Percentiles rank a stretch among this genome's conserved stretches.
Evolutionary conservation across 1,140 invertebrate genomes (phyloP).

Genomic region (Drosophila carrolli): DNA sequence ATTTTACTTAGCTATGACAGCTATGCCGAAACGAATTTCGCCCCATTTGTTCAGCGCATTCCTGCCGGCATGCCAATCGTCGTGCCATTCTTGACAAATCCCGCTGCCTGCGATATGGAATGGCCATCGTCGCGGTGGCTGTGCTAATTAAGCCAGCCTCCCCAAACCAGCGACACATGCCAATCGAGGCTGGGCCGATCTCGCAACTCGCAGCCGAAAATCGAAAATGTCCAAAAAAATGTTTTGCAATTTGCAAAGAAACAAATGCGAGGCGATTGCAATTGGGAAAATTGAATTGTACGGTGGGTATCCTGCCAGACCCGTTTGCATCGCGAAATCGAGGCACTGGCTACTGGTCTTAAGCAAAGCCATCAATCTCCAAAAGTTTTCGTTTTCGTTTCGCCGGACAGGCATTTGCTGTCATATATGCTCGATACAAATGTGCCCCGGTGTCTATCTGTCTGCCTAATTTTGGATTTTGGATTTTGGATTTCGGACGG

Average conservation of each 20-base stretch:
- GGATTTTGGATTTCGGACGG: constrained; percentile 40
- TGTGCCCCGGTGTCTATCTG: constrained; percentile 46
- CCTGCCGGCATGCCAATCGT: neutral
- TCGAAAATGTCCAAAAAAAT: constrained; percentile 64
- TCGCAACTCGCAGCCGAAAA: constrained; percentile 30
- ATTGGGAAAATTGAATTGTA: constrained; percentile 71
- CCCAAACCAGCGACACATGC: constrained; percentile 58
- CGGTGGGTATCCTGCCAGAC: constrained; percentile 70
- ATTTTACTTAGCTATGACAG: neutral
- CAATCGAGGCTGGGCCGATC: constrained; percentile 36
- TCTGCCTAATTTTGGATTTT: constrained; percentile 53
- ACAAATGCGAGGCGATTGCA: constrained; percentile 55
- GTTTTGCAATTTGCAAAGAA: constrained; percentile 59
- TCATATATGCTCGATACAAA: constrained; percentile 72
- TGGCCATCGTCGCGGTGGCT: constrained; percentile 19
- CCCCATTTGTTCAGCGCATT: neutral
- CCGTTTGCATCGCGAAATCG: constrained; percentile 52
- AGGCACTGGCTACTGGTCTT: constrained; percentile 70
- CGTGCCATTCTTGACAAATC: constrained; percentile 14
- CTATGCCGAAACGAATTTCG: neutral
- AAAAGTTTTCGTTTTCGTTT: constrained; percentile 22
- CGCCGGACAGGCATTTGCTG: constrained; percentile 59
- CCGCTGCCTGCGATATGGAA: constrained; percentile 12
- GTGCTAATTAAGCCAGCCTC: constrained; percentile 56
- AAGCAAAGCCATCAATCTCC: constrained; percentile 79